Evolutionary conservation across 2,113 vertebrate genomes (phyloP).

Genomic region (Gobiocypris rarus): DNA sequence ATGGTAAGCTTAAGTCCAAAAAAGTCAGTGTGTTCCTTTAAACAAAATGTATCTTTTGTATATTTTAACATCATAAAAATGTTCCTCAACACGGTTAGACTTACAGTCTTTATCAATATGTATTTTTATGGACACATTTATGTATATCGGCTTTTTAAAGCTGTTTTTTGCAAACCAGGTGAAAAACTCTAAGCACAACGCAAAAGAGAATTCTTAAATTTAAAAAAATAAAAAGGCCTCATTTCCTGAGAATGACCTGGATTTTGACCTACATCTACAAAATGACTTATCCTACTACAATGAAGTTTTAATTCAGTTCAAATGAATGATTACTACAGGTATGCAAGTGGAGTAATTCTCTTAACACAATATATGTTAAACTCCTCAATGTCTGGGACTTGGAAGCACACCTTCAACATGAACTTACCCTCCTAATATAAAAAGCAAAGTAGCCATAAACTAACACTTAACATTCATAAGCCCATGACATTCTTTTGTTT

Average conservation of each 20-base stretch:
- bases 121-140: not conserved
- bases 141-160: not conserved
- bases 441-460: conserved; percentile 31
- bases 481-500: conserved; percentile 54
- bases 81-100: not conserved
- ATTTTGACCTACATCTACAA: not conserved
- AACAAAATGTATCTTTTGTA: not conserved
- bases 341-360: not conserved
- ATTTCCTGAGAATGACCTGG: conserved; percentile 12
- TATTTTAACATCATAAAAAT: not conserved
- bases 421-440: not conserved
- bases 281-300: not conserved
- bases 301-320: not conserved
- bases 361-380: not conserved
- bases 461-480: conserved; percentile 63
- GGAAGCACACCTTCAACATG: not conserved
- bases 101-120: not conserved
- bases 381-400: not conserved
- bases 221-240: not conserved
- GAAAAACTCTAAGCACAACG: not conserved
- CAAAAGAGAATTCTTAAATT: not conserved
- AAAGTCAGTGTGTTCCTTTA: no score
- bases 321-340: not conserved
- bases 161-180: not conserved
- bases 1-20: no score